A percentile compares a stretch with the other conserved stretches of the same genome.
phyloP scores from a whole-genome alignment of 2,113 vertebrate species.

The Petrocephalus zakoni region DNA sequence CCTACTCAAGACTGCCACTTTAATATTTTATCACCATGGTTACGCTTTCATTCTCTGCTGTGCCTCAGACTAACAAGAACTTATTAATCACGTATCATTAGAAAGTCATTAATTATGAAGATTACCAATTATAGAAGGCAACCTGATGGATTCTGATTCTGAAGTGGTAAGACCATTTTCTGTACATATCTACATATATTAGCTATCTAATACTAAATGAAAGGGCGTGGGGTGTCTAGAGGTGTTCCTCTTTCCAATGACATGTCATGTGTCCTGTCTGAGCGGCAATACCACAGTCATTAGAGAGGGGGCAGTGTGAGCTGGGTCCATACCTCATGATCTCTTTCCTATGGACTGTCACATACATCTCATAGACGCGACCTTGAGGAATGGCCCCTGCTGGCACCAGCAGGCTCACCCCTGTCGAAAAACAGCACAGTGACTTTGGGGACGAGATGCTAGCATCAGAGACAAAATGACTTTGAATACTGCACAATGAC shows the following conservation, averaged over 20 bases:
- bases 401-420: conserved; percentile 76
- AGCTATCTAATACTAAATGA: background rate
- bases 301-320: too few relatives aligned
- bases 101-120: conserved; percentile 5
- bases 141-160: background rate
- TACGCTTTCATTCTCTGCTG: background rate
- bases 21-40: conserved; percentile 4
- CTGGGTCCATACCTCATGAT: conserved; percentile 67
- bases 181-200: background rate
- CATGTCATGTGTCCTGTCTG: background rate
- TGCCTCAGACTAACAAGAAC: background rate
- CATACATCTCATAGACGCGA: conserved; percentile 78
- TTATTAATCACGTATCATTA: background rate
- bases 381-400: conserved; percentile 74
- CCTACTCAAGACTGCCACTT: background rate
- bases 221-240: background rate
- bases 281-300: background rate
- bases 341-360: conserved; percentile 77
- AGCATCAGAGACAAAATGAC: background rate
- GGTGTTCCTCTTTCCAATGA: background rate
- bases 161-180: background rate
- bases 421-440: conserved; percentile 47
- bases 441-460: background rate
- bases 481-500: background rate
- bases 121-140: background rate